These are phyloP conservation scores for Thecocarcelia acutangulata DNA, from an alignment of 2,888 invertebrate species.

Conservation along the genomic window DNA sequence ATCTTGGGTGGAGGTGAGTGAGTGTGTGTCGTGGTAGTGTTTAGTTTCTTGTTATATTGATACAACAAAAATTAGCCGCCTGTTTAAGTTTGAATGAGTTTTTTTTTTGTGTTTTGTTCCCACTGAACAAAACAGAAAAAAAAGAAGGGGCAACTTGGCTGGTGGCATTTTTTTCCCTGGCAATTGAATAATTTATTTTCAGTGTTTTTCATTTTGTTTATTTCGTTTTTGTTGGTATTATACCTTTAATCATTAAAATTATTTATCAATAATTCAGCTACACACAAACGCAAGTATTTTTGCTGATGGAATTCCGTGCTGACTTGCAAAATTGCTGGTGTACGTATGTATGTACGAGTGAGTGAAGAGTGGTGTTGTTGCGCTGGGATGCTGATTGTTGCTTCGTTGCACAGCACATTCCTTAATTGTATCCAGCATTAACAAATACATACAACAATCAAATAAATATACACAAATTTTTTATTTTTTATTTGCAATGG, in stretches of 20 bases:
- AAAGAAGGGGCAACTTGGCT: constrained; percentile 37
- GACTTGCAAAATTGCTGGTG: constrained; percentile 39
- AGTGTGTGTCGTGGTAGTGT: constrained; percentile 30
- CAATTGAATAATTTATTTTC: constrained; percentile 56
- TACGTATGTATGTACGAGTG: too few species aligned
- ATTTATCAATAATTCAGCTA: constrained; percentile 55
- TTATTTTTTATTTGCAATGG: constrained; percentile 30
- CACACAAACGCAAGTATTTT: constrained; percentile 5
- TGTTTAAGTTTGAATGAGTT: constrained; percentile 39
- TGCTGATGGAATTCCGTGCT: constrained; percentile 25
- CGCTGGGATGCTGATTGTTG: constrained; percentile 16
- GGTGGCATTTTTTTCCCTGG: constrained; percentile 46
- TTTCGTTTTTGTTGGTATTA: constrained; percentile 16
- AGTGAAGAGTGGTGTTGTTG: constrained; percentile 39
- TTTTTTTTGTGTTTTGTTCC: constrained; percentile 6
- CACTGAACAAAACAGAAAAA: neutral
- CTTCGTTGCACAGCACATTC: constrained; percentile 27
- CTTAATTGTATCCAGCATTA: constrained; percentile 29
- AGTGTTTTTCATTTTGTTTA: constrained; percentile 29
- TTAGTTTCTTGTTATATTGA: constrained; percentile 42
- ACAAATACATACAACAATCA: constrained; percentile 34
- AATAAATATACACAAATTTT: neutral
- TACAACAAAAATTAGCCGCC: constrained; percentile 63
- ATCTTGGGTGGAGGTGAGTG: constrained; percentile 30
- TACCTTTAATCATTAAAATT: constrained; percentile 53